Conservation (phyloP, 92 coral and sea anemone genomes). For the Plumapathes pennacea region DNA sequence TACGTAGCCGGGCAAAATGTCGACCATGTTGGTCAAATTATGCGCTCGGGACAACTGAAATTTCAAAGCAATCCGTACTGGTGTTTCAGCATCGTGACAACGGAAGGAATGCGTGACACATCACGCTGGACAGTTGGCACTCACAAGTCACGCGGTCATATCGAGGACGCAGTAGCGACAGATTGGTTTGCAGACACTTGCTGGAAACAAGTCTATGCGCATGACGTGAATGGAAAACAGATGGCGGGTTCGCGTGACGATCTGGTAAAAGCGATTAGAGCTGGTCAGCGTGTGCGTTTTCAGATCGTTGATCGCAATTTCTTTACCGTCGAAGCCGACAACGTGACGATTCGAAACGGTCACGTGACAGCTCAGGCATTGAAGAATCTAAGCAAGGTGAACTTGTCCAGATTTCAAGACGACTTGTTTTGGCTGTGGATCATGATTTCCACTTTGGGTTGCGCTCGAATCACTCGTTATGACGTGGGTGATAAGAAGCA, state of each 20-base stretch:
- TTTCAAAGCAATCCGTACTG: constrained; percentile 62
- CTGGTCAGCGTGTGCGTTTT: constrained; percentile 79
- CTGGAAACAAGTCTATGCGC: constrained; percentile 68
- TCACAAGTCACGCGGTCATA: constrained; percentile 76
- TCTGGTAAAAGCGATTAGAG: constrained; percentile 49
- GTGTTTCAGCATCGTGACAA: constrained; percentile 73
- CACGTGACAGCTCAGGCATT: constrained; percentile 85
- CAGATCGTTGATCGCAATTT: constrained; percentile 33
- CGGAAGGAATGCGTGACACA: constrained; percentile 79
- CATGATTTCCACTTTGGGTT: constrained; percentile 84
- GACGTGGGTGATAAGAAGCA: constrained; percentile 48
- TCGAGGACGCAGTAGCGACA: constrained; percentile 54
- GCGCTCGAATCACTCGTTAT: constrained; percentile 54
- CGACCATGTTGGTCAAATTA: constrained; percentile 57
- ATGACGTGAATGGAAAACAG: constrained; percentile 37
- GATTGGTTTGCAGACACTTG: constrained; percentile 84
- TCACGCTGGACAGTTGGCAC: constrained; percentile 86
- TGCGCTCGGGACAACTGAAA: constrained; percentile 1
- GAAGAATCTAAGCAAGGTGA: constrained; percentile 61
- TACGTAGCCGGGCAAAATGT: constrained; percentile 60
- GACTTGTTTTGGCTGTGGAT: constrained; percentile 79
- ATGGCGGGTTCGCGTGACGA: constrained; percentile 32
- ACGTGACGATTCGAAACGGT: constrained; percentile 64
- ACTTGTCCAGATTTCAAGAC: constrained; percentile 46
- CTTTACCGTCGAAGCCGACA: constrained; percentile 80